Evolutionary conservation across 2,797 vertebrate species (phyloP), one percentile per base, ranked within the genome.

Genomic region (Urosaurus nigricauda): DNA sequence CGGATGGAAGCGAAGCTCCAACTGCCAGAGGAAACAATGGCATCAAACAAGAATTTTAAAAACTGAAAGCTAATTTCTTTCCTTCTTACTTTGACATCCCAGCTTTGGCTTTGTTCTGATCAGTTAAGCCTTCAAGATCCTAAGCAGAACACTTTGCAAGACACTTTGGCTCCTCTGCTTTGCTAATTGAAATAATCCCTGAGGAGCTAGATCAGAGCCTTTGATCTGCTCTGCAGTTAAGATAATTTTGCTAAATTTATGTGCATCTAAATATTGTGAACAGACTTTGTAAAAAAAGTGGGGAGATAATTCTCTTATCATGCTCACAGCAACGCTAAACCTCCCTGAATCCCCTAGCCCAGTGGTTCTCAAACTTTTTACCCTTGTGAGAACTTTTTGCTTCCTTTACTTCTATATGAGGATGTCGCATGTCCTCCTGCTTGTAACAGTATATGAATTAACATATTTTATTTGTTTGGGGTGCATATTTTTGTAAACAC

Each of bases 191-290:
- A 74, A 83, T 75, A 82, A 82, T 83, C 56, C 51, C 32, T 7
- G 14, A 47, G 7, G 12, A 75, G 56, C 32, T 26, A 74, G 58
- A 63, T 29, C 37, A 24, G 43, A 26, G 79, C 86, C 53, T 82
- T 32, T 87, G 68, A 65, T 40, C 74, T 78, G 32, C 75, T 86
- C 1, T 5, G 35, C 63, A 40, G 63, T 51, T 83, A 70, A 79
- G 77, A 79, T 79, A 70, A 70, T 79, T 68, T 70, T 86, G 63
- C 85, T 70, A 79, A 51, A 53, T 79, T 70, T 79, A 53, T 86
- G 85, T 53, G 40, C 32, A 29, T 70, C 75, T 63, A 40, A 16
- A 43, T 83, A 83, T 43, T 73, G 13, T 29, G 83, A 74, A 26
- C 24, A 58, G 21, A 83, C 21, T 58, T 74, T 29, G 70, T 21